phyloP scores from a whole-genome alignment of 1,140 invertebrate genomes.

The Lepidostoma basale region DNA sequence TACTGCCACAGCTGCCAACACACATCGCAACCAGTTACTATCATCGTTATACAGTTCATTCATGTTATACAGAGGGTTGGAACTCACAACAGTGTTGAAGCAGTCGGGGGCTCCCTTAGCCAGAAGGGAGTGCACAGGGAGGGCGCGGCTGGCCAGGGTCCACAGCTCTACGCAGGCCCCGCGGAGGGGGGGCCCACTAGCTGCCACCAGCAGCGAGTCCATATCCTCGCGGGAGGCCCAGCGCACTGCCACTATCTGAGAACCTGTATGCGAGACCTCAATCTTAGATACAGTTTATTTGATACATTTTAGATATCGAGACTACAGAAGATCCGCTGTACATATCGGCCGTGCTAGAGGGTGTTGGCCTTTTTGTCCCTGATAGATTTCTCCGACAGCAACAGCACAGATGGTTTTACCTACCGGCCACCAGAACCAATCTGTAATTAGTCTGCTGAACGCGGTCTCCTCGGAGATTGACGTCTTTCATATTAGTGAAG shows the following conservation, averaged over 20 bases:
- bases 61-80: neutral
- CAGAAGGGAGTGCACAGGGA: conserved; percentile 79
- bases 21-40: neutral
- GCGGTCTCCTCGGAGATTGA: too few relatives aligned
- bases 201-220: conserved; percentile 79
- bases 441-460: too few relatives aligned
- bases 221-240: conserved; percentile 83
- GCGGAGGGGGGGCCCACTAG: conserved; percentile 61
- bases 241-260: conserved; percentile 70
- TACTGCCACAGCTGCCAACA: conserved; percentile 69
- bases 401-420: too few relatives aligned
- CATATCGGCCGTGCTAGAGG: too few relatives aligned
- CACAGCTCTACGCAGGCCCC: conserved; percentile 82
- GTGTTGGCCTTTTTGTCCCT: too few relatives aligned
- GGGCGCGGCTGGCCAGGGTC: conserved; percentile 81
- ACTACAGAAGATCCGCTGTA: too few relatives aligned
- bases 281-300: too few relatives aligned
- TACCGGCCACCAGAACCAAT: too few relatives aligned
- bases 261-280: conserved; percentile 27
- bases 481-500: too few relatives aligned
- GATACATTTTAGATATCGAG: too few relatives aligned
- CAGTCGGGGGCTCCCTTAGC: conserved; percentile 62
- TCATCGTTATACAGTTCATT: neutral
- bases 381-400: too few relatives aligned
- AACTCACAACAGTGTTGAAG: conserved; percentile 74